Percentiles rank a stretch among this genome's conserved stretches.
These are phyloP conservation scores for Bombus ignitus DNA, from an alignment of 1,140 invertebrate genomes.

Conservation along the genomic window DNA sequence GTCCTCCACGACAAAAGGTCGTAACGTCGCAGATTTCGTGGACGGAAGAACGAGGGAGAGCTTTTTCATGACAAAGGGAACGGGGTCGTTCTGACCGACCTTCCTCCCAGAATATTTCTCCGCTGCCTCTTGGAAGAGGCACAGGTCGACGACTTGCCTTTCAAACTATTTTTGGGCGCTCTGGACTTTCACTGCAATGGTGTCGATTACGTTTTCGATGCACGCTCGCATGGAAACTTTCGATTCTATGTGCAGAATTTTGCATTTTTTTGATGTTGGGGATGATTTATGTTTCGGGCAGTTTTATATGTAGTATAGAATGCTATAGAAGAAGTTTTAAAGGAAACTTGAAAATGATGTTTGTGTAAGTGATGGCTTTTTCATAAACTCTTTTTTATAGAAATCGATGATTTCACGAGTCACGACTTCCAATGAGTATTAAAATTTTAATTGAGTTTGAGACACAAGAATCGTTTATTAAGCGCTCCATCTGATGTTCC, in stretches of 20 bases:
- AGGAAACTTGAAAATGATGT: too few relatives aligned
- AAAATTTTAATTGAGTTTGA: too few relatives aligned
- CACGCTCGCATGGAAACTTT: neutral
- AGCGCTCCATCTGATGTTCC: too few relatives aligned
- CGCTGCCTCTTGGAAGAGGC: neutral
- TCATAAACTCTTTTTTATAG: too few relatives aligned
- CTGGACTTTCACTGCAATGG: neutral
- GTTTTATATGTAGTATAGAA: too few relatives aligned
- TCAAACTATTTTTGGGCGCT: constrained; percentile 3
- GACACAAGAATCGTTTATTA: too few relatives aligned
- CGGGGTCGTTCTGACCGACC: constrained; percentile 37
- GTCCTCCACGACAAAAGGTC: constrained; percentile 54
- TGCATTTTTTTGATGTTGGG: neutral
- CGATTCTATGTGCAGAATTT: neutral
- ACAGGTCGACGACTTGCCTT: constrained; percentile 32
- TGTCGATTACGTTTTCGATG: neutral
- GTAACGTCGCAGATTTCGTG: constrained; percentile 35
- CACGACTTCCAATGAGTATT: too few relatives aligned
- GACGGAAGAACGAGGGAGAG: neutral
- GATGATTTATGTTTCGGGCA: too few relatives aligned
- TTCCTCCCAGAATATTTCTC: constrained; percentile 11
- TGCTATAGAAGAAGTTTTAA: too few relatives aligned
- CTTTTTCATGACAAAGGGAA: constrained; percentile 40
- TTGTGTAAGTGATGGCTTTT: too few relatives aligned
- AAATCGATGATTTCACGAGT: too few relatives aligned